Evolutionary conservation across 2,797 vertebrate genomes (phyloP).

Genomic region (Ctenochaetus hawaiiensis): DNA sequence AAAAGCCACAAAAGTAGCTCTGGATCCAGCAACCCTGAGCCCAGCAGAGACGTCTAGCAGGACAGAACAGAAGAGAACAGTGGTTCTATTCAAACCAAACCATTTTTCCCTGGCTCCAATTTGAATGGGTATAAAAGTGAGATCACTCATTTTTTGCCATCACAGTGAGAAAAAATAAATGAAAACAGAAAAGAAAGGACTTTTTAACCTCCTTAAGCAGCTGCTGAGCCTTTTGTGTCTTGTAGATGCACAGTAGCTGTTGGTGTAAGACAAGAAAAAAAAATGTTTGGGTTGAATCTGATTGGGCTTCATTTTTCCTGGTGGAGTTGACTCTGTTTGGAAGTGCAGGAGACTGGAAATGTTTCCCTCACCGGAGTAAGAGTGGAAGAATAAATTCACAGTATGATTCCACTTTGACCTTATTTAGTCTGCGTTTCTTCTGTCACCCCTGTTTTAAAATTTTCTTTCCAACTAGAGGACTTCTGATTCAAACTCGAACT

Average conservation of each 20-base stretch:
- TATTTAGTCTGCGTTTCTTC: neutral
- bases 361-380: slow-evolving; percentile 48
- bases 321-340: slow-evolving; percentile 51
- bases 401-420: slow-evolving; percentile 40
- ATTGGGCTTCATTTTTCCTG: slow-evolving; percentile 53
- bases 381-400: slow-evolving; percentile 45
- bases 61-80: slow-evolving; percentile 79
- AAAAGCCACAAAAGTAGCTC: slow-evolving; percentile 77
- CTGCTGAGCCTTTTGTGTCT: slow-evolving; percentile 35
- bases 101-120: slow-evolving; percentile 76
- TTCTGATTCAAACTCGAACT: neutral
- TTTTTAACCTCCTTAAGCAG: slow-evolving; percentile 50
- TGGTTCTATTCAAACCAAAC: slow-evolving; percentile 82
- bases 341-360: slow-evolving; percentile 63
- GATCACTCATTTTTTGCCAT: slow-evolving; percentile 68
- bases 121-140: slow-evolving; percentile 74
- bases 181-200: slow-evolving; percentile 41
- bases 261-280: slow-evolving; percentile 18
- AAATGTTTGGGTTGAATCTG: slow-evolving; percentile 34
- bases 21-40: slow-evolving; percentile 69
- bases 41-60: slow-evolving; percentile 61
- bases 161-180: slow-evolving; percentile 41
- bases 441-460: slow-evolving; percentile 11
- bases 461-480: neutral
- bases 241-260: slow-evolving; percentile 1